Evolutionary conservation across 2,888 invertebrate species (phyloP).

Genomic region (Coelinius sp.): DNA sequence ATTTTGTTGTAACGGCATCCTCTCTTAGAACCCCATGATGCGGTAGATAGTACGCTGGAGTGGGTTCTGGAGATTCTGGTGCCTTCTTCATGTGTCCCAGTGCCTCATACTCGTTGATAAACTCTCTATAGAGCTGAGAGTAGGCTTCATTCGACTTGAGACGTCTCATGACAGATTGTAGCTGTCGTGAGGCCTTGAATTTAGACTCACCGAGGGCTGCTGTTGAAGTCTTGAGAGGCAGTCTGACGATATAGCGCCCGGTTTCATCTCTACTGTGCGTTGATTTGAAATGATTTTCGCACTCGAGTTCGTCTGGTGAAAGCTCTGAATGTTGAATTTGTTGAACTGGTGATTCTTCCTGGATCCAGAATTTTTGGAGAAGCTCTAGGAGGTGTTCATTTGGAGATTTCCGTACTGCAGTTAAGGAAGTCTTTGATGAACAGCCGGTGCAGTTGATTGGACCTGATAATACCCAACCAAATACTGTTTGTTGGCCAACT

Average conservation of each 20-base stretch:
- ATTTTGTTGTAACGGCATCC: neutral
- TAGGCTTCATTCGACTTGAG: neutral
- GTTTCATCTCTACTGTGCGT: constrained; percentile 15
- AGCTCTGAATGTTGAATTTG: neutral
- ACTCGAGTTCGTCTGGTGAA: constrained; percentile 1
- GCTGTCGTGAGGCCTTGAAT: neutral
- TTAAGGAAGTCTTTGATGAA: neutral
- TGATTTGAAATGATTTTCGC: constrained; percentile 3
- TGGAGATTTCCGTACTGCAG: neutral
- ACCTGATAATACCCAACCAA: constrained; percentile 1
- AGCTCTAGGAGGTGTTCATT: constrained; percentile 13
- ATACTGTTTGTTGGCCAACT: constrained; percentile 3
- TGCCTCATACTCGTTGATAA: constrained; percentile 27
- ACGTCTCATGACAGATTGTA: neutral
- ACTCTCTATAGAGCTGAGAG: neutral
- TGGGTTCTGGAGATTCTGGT: constrained; percentile 34
- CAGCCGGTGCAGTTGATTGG: neutral
- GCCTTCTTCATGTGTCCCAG: constrained; percentile 27
- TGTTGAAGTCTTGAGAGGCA: constrained; percentile 1
- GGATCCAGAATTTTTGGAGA: constrained; percentile 5
- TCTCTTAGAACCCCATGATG: constrained; percentile 22
- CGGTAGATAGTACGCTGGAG: constrained; percentile 20
- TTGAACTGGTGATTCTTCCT: neutral
- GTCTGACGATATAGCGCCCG: constrained; percentile 1
- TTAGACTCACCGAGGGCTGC: neutral